A percentile compares a stretch with the other conserved stretches of the same genome.
These are phyloP conservation scores for Platycheirus albimanus DNA, from an alignment of 2,888 invertebrate species.

Conservation along the genomic window DNA sequence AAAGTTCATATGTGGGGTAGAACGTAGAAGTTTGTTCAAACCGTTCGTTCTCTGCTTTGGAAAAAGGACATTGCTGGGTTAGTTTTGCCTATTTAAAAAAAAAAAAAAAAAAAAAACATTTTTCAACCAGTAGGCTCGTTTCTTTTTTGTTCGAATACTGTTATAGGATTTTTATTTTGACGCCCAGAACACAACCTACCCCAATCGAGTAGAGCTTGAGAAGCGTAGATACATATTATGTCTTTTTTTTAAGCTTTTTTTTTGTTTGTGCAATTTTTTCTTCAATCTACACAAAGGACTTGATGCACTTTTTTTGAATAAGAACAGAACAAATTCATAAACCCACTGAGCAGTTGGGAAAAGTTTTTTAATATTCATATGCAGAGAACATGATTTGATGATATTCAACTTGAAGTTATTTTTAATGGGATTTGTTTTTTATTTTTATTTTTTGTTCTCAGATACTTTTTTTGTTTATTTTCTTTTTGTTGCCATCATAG, in stretches of 20 bases:
- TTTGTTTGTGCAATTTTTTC: conserved; percentile 31
- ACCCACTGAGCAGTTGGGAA: conserved; percentile 53
- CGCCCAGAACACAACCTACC: conserved; percentile 58
- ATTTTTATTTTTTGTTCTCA: neutral
- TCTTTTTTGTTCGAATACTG: neutral
- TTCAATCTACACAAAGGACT: conserved; percentile 23
- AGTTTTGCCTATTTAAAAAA: conserved; percentile 6
- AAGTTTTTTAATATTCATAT: conserved; percentile 73
- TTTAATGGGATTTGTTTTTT: conserved; percentile 59
- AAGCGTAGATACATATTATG: neutral
- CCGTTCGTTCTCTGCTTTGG: conserved; percentile 3
- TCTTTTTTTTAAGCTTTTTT: conserved; percentile 14
- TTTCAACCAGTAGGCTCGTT: neutral
- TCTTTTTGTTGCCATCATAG: neutral
- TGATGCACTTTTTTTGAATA: conserved; percentile 27
- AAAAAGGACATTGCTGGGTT: conserved; percentile 30
- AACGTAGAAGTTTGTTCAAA: neutral
- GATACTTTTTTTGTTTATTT: neutral
- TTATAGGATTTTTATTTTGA: conserved; percentile 25
- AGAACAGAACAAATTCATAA: neutral
- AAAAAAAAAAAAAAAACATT: conserved; percentile 1
- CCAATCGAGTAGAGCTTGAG: conserved; percentile 61
- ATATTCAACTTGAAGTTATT: conserved; percentile 69
- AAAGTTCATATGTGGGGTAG: conserved; percentile 16
- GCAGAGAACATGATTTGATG: conserved; percentile 71